These are phyloP conservation scores for Ophioninae sp. DNA, from an alignment of 2,888 invertebrate genomes.

Conservation along the genomic window DNA sequence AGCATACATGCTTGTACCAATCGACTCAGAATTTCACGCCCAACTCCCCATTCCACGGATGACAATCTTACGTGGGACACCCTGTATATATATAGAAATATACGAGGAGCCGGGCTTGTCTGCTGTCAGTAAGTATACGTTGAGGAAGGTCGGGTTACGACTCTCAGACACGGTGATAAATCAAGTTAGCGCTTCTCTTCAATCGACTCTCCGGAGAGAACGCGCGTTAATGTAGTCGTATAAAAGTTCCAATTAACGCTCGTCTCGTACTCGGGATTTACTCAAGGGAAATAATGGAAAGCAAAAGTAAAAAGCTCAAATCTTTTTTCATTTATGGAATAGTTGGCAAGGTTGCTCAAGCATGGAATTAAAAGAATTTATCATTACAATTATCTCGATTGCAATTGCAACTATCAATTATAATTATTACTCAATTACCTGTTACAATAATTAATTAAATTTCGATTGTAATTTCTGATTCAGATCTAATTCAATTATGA, in stretches of 20 bases:
- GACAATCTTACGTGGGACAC: too few relatives aligned
- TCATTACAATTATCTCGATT: too few relatives aligned
- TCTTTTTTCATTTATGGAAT: background rate
- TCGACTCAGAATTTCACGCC: too few relatives aligned
- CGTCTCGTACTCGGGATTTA: background rate
- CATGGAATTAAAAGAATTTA: too few relatives aligned
- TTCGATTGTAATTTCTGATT: too few relatives aligned
- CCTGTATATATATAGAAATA: background rate
- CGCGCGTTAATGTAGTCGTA: conserved; percentile 32
- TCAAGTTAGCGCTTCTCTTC: conserved; percentile 56
- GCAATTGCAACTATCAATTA: too few relatives aligned
- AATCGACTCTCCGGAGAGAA: conserved; percentile 31
- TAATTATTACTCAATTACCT: too few relatives aligned
- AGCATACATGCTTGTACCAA: too few relatives aligned
- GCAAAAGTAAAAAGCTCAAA: background rate
- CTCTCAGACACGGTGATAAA: conserved; percentile 38
- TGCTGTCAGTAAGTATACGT: conserved; percentile 35
- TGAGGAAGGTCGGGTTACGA: conserved; percentile 56
- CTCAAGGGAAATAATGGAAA: background rate
- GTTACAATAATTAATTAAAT: too few relatives aligned
- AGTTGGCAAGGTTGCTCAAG: too few relatives aligned
- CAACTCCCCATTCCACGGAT: too few relatives aligned
- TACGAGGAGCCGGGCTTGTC: conserved; percentile 8
- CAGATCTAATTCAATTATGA: too few relatives aligned
- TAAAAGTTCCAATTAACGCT: conserved; percentile 56